These are phyloP conservation scores for Jacana jacana DNA, from an alignment of 2,113 vertebrate genomes.

Conservation along the genomic window DNA sequence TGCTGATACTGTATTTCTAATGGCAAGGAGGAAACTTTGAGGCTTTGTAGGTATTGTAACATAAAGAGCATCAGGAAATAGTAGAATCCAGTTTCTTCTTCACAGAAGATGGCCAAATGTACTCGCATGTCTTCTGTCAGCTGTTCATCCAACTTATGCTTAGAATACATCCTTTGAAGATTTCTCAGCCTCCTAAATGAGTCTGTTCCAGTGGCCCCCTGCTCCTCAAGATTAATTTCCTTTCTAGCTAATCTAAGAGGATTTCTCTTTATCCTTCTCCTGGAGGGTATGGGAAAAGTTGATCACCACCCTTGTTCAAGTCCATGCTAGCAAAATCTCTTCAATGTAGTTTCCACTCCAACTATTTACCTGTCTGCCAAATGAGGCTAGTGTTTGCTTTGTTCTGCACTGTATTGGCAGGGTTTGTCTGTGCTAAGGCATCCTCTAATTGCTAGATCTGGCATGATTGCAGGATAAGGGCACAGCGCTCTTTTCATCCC, in stretches of 20 bases:
- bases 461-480: not conserved
- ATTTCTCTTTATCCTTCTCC: constrained; percentile 28
- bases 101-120: not conserved
- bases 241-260: constrained; percentile 24
- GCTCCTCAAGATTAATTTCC: constrained; percentile 23
- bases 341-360: not conserved
- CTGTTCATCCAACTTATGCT: not conserved
- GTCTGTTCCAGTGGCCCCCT: not conserved
- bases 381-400: not conserved
- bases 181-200: not conserved
- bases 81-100: not conserved
- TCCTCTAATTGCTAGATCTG: not conserved
- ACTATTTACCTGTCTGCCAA: not conserved
- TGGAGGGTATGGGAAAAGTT: not conserved
- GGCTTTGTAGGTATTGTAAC: not conserved
- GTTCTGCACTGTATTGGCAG: not conserved
- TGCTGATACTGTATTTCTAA: not conserved
- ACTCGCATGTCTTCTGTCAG: not conserved
- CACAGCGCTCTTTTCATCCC: not conserved
- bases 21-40: not conserved
- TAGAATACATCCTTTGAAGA: not conserved
- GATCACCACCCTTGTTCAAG: not conserved
- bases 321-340: not conserved
- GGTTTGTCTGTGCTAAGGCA: not conserved
- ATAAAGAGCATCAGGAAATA: not conserved